phyloP scores from a whole-genome alignment of 2,888 invertebrate genomes.

The Pachydiplax longipennis region DNA sequence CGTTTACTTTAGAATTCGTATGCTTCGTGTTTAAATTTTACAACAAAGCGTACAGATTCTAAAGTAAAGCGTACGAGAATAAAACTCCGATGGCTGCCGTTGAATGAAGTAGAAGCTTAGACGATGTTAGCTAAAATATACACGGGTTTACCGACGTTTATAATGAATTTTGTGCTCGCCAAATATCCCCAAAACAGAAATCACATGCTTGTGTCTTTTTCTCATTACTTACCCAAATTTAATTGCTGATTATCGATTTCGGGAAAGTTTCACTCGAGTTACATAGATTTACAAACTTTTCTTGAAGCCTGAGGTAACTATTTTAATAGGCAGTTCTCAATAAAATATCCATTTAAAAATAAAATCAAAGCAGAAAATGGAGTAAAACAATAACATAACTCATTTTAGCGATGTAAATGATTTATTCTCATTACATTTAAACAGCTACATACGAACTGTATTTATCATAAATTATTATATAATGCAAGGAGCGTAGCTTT shows the following conservation, averaged over 20 bases:
- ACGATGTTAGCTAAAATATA: not conserved
- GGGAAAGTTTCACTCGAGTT: too few species aligned
- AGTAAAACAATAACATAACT: not conserved
- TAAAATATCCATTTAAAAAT: not conserved
- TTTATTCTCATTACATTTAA: constrained; percentile 30
- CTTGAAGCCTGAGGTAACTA: not conserved
- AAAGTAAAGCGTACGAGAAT: constrained; percentile 57
- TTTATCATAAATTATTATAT: constrained; percentile 36
- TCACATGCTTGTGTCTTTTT: not conserved
- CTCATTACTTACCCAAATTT: too few species aligned
- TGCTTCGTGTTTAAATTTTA: constrained; percentile 62
- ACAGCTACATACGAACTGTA: constrained; percentile 29
- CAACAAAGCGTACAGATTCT: constrained; percentile 66
- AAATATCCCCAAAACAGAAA: not conserved
- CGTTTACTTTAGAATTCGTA: constrained; percentile 63
- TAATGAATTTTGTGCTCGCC: not conserved
- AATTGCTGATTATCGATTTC: too few species aligned
- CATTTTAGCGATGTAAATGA: constrained; percentile 8
- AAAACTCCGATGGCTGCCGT: not conserved
- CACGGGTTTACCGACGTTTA: not conserved
- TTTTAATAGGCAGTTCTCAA: too few species aligned
- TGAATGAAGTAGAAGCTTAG: not conserved
- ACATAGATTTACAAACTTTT: too few species aligned
- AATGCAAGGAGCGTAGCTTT: constrained; percentile 37
- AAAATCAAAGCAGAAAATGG: not conserved